A percentile compares a stretch with the other conserved stretches of the same genome.
Conservation (phyloP, 1,140 invertebrate genomes). For the Aphis gossypii region DNA sequence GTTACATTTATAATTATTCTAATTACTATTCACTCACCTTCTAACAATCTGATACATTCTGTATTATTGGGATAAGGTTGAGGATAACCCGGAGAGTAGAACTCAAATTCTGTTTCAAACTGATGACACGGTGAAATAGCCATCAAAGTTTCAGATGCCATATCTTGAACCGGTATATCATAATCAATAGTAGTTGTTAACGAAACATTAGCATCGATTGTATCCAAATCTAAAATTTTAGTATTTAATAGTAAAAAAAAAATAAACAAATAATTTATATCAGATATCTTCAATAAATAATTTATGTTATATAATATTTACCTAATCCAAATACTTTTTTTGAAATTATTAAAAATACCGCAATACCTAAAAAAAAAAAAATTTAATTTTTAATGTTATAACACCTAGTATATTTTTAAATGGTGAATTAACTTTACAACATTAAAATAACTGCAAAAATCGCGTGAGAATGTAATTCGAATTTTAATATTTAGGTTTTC, state of each 20-base stretch:
- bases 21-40: conserved; percentile 68
- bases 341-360: conserved; percentile 25
- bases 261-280: not conserved
- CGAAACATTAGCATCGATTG: conserved; percentile 13
- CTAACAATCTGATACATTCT: conserved; percentile 74
- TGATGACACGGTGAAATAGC: conserved; percentile 9
- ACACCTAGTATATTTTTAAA: not conserved
- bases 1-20: not conserved
- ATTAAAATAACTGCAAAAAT: not conserved
- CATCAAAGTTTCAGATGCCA: conserved; percentile 29
- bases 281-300: not conserved
- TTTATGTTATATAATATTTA: conserved; percentile 13
- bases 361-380: conserved; percentile 46
- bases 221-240: conserved; percentile 35
- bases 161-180: conserved; percentile 46
- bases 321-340: conserved; percentile 25
- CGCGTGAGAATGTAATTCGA: too few relatives aligned
- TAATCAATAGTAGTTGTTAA: conserved; percentile 38
- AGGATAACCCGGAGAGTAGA: conserved; percentile 79
- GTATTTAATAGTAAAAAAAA: not conserved
- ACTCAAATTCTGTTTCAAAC: conserved; percentile 67
- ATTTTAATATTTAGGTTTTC: too few relatives aligned
- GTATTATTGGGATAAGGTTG: conserved; percentile 73
- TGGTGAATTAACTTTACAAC: not conserved
- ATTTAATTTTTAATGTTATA: too few relatives aligned